These are phyloP conservation scores for Xestia c-nigrum DNA, from an alignment of 2,888 invertebrate species.

Conservation along the genomic window DNA sequence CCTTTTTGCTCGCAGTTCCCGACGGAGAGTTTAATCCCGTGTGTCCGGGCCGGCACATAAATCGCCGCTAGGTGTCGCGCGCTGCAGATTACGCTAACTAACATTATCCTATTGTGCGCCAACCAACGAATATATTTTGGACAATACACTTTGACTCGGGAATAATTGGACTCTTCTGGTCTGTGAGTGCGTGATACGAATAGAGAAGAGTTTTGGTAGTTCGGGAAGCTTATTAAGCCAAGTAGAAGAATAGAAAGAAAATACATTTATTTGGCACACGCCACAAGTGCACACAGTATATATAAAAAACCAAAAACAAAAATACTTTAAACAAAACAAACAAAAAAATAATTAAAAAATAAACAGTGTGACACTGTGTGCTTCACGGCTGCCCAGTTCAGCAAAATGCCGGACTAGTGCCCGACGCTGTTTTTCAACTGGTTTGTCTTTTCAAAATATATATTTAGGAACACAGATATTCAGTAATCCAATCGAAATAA, in stretches of 20 bases:
- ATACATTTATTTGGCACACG: too few relatives aligned
- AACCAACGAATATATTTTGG: constrained; percentile 47
- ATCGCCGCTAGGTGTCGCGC: constrained; percentile 56
- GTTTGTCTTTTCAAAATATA: too few relatives aligned
- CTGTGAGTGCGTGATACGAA: constrained; percentile 12
- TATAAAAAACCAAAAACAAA: too few relatives aligned
- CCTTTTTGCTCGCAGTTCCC: constrained; percentile 46
- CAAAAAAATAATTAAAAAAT: too few relatives aligned
- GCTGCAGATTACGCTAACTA: constrained; percentile 59
- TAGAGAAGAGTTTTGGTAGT: neutral
- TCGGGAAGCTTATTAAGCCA: neutral
- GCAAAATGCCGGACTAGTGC: too few relatives aligned
- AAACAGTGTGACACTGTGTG: too few relatives aligned
- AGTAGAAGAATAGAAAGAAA: constrained; percentile 16
- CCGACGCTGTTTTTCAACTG: too few relatives aligned
- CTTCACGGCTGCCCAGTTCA: too few relatives aligned
- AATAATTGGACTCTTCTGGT: constrained; percentile 32
- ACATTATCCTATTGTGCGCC: constrained; percentile 53
- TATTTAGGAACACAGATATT: too few relatives aligned
- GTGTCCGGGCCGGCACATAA: constrained; percentile 56
- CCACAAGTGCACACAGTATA: too few relatives aligned
- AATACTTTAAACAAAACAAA: too few relatives aligned
- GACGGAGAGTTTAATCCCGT: constrained; percentile 55
- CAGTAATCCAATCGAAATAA: too few relatives aligned
- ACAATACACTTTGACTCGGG: constrained; percentile 31